Evolutionary conservation across 2,797 vertebrate species (phyloP).

Genomic region (Hypotaenidia okinawae): DNA sequence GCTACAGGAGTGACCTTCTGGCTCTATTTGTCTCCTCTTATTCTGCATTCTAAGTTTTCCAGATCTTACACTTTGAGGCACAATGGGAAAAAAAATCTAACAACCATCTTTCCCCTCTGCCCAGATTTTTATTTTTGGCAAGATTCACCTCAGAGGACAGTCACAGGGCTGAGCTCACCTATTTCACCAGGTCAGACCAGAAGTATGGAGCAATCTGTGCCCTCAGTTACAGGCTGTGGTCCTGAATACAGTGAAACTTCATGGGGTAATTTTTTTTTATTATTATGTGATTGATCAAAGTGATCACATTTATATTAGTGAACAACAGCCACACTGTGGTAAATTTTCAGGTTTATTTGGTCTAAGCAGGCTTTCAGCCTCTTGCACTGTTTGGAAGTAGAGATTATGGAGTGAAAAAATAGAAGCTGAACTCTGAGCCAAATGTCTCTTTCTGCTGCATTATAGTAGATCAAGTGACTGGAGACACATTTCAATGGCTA

Average conservation of each 20-base stretch:
- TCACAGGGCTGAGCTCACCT: neutral
- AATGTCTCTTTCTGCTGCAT: neutral
- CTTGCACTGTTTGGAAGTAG: neutral
- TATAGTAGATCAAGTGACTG: neutral
- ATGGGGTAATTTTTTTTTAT: neutral
- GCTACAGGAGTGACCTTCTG: neutral
- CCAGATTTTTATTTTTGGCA: neutral
- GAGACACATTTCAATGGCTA: neutral
- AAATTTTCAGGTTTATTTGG: neutral
- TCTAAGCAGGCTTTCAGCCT: neutral
- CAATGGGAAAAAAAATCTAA: neutral
- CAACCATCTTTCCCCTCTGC: neutral
- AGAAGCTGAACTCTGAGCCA: neutral
- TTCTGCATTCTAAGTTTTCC: neutral
- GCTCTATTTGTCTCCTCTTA: neutral
- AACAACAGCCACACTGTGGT: neutral
- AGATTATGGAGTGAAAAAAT: neutral
- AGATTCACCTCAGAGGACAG: neutral
- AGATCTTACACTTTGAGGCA: accelerated
- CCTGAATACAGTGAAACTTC: neutral
- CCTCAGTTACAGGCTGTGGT: neutral
- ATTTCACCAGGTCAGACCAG: neutral
- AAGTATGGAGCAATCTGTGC: neutral
- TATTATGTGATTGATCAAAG: neutral
- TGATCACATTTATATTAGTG: neutral